Evolutionary conservation across 2,888 invertebrate species (phyloP).

Genomic region (Melanchra persicariae): DNA sequence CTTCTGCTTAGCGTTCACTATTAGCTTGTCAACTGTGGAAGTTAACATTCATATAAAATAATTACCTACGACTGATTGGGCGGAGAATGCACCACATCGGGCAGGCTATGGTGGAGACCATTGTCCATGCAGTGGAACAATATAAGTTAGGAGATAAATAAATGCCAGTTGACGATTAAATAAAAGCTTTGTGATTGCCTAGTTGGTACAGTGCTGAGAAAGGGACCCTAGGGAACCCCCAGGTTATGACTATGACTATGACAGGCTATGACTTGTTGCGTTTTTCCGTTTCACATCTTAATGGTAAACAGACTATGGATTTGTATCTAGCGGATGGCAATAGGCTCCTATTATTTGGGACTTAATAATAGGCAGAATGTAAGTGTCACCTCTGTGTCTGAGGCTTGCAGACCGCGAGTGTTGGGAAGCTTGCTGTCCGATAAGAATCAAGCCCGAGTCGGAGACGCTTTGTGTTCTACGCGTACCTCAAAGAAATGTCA

Average conservation of each 20-base stretch:
- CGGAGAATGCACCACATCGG: not conserved
- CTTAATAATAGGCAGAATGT: no score
- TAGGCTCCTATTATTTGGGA: not conserved
- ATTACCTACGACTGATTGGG: not conserved
- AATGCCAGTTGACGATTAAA: not conserved
- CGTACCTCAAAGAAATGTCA: no score
- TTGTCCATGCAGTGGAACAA: no score
- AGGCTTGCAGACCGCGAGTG: no score
- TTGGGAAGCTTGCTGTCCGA: no score
- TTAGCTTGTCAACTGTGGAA: conserved; percentile 82
- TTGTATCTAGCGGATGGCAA: not conserved
- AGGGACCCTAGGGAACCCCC: not conserved
- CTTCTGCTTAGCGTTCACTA: conserved; percentile 80
- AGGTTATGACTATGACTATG: no score
- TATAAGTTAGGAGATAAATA: no score
- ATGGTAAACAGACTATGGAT: not conserved
- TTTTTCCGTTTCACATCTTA: not conserved
- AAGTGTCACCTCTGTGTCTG: no score
- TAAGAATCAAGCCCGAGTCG: no score
- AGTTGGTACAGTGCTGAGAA: not conserved
- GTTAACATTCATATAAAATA: not conserved
- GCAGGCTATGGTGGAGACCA: no score
- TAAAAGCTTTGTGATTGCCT: not conserved
- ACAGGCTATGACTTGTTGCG: not conserved
- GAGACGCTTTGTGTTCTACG: no score